Evolutionary conservation across 2,888 invertebrate genomes (phyloP), one percentile per base, ranked within the genome.

Genomic region (Leptarthrus brevirostris): DNA sequence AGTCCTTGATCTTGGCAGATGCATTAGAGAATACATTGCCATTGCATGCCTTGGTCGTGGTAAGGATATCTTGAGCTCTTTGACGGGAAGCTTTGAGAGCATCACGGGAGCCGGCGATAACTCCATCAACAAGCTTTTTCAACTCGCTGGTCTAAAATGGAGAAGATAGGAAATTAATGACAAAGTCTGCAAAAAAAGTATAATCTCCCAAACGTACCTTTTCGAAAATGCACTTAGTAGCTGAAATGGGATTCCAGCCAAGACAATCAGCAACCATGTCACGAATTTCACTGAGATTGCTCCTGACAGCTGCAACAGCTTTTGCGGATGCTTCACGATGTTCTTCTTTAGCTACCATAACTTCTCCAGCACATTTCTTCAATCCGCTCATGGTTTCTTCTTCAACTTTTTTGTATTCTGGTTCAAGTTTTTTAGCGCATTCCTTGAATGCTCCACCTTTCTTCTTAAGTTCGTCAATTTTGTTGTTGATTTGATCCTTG

Each of bases 221-320:
- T n/a, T 56, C 56, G 16, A 44, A 54, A n/a, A 72, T 44, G 44
- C 72, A 72, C 44, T 72, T 72, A 12, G 24, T 44, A 12, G 72
- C 30, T 26, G 22, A 24, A 14, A 72, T 47, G 56, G 72, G 72
- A 36, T 72, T 72, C 36, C 44, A 16, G 56, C 56, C 40, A 20
- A 72, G 18, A 40, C 72, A 72, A n/a, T 56, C 53, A 3, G 26
- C 30, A 30, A 72, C 56, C 26, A 36, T 26, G 2, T 54, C 53
- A 24, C 56, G 54, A 18, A 72, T 44, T 24, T 56, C 26, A 3
- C 18, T 22, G 12, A 72, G 26, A 8, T 56, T 36, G 10, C 40
- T 30, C 26, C 44, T 44, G 44, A 72, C 56, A 24, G n/a, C 40
- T n/a, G 24, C 53, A 12, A 34, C 20, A 47, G 22, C 24, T 47